A percentile compares a stretch with the other conserved stretches of the same genome.
Conservation (phyloP, 1,140 invertebrate genomes). For the Helicoverpa zea region DNA sequence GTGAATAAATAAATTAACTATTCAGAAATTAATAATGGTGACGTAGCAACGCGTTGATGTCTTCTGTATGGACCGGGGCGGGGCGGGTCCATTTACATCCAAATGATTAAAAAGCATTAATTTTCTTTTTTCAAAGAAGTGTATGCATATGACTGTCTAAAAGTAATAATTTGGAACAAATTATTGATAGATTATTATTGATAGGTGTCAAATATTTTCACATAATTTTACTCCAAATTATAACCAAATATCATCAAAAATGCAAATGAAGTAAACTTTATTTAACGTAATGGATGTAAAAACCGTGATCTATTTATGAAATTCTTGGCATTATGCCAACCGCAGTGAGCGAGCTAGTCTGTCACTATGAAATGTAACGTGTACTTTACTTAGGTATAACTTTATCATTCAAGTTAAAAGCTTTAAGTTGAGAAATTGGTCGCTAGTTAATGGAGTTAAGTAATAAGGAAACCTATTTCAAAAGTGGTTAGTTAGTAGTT, state of each 20-base stretch:
- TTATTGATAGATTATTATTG: slow-evolving; percentile 22
- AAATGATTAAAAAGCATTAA: slow-evolving; percentile 8
- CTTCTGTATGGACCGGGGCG: slow-evolving; percentile 62
- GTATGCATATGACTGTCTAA: not conserved
- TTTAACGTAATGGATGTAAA: slow-evolving; percentile 25
- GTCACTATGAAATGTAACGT: slow-evolving; percentile 15
- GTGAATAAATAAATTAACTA: slow-evolving; percentile 42
- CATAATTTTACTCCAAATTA: not conserved
- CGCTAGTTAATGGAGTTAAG: not conserved
- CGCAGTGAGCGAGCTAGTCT: slow-evolving; percentile 10
- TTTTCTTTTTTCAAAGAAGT: not conserved
- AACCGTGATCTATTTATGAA: slow-evolving; percentile 22
- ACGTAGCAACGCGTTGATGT: slow-evolving; percentile 73
- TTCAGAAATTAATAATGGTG: slow-evolving; percentile 47
- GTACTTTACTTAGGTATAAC: not conserved
- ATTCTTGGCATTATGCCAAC: slow-evolving; percentile 15
- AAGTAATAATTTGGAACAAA: slow-evolving; percentile 6
- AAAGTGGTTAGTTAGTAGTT: not conserved
- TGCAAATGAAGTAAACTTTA: not conserved
- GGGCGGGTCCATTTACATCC: slow-evolving; percentile 18
- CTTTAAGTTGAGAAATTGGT: not conserved
- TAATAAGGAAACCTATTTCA: not conserved
- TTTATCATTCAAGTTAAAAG: slow-evolving; percentile 26
- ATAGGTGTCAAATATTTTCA: slow-evolving; percentile 2
- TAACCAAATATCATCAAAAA: not conserved